A percentile compares a stretch with the other conserved stretches of the same genome.
These are phyloP conservation scores for Neopelma chrysocephalum DNA, from an alignment of 2,797 vertebrate species.

Conservation along the genomic window DNA sequence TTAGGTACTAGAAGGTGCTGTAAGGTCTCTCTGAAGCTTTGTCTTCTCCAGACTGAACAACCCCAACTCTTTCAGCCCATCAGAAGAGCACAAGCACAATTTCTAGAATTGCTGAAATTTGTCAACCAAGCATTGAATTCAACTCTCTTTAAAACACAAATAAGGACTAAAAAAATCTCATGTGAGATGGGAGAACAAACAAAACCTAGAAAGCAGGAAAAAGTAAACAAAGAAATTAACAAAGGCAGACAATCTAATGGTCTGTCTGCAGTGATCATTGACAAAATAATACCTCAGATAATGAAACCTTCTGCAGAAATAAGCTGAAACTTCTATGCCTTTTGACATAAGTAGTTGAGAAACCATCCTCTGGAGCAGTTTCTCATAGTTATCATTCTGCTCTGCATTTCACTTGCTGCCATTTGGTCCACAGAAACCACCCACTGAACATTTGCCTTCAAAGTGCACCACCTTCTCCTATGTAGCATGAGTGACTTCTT, in stretches of 20 bases:
- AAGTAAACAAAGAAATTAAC: accelerated
- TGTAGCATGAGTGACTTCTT: slow-evolving; percentile 26
- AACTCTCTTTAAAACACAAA: not conserved
- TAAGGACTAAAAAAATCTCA: not conserved
- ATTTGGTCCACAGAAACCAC: slow-evolving; percentile 45
- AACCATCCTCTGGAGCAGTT: not conserved
- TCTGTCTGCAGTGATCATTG: not conserved
- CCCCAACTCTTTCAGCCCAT: not conserved
- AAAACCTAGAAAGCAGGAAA: not conserved
- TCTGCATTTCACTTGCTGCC: slow-evolving; percentile 16
- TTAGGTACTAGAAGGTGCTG: not conserved
- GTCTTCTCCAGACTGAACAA: not conserved
- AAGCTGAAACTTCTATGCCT: not conserved
- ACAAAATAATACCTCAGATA: not conserved
- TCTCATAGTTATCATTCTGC: not conserved
- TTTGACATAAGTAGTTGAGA: not conserved
- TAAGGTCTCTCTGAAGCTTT: not conserved
- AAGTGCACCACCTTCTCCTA: not conserved
- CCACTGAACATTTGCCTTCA: slow-evolving; percentile 50
- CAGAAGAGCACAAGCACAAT: not conserved
- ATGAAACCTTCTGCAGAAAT: not conserved
- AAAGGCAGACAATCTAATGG: not conserved
- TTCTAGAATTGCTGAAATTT: not conserved
- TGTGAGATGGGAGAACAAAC: not conserved
- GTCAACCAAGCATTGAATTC: not conserved